Evolutionary conservation across 2,797 vertebrate genomes (phyloP).

Genomic region (Gymnothorax javanicus): DNA sequence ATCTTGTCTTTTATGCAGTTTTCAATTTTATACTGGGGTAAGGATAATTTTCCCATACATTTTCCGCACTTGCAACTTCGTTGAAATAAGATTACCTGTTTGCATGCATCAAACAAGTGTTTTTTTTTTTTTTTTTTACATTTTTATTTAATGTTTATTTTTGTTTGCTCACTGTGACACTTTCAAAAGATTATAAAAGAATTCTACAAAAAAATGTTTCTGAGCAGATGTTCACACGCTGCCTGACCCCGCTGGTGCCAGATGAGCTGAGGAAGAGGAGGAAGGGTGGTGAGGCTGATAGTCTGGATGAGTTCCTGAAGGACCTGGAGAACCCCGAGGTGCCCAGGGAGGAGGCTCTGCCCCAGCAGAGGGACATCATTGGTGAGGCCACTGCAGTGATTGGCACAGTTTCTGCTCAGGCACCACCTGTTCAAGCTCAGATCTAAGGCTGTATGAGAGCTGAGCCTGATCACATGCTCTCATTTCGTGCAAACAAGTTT

Average conservation of each 20-base stretch:
- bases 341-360: slow-evolving; percentile 85
- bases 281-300: slow-evolving; percentile 97
- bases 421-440: too few species aligned
- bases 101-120: too few species aligned
- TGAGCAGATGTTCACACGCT: slow-evolving; percentile 93
- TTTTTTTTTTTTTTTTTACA: too few species aligned
- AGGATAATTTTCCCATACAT: too few species aligned
- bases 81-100: too few species aligned
- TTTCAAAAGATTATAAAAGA: too few species aligned
- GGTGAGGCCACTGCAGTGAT: slow-evolving; percentile 68
- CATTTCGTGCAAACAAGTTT: not conserved
- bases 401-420: not conserved
- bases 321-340: slow-evolving; percentile 98
- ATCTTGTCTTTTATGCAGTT: too few species aligned
- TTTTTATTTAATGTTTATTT: too few species aligned
- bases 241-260: slow-evolving; percentile 96
- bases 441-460: not conserved
- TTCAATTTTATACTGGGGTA: too few species aligned
- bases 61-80: too few species aligned
- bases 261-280: slow-evolving; percentile 94
- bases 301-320: slow-evolving; percentile 96
- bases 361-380: slow-evolving; percentile 86
- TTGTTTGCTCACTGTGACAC: too few species aligned
- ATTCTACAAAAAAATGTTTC: not conserved
- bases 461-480: not conserved